Evolutionary conservation across 1,140 invertebrate genomes (phyloP).

Genomic region (Drosophila varians): DNA sequence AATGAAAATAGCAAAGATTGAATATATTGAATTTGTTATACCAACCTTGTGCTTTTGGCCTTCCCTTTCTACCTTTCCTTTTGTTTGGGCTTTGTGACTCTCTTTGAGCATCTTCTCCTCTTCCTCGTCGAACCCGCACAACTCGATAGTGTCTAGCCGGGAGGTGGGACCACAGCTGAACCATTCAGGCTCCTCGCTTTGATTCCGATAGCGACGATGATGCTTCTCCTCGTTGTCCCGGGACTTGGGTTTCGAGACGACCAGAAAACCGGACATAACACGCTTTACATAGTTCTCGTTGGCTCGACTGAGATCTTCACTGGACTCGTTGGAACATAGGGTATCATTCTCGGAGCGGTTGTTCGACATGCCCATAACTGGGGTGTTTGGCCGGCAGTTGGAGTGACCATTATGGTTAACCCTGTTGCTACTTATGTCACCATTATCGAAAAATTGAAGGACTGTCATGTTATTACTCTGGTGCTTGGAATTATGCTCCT

Average conservation of each 20-base stretch:
- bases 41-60: conserved; percentile 53
- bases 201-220: conserved; percentile 66
- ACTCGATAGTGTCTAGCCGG: conserved; percentile 74
- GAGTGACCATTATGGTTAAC: conserved; percentile 17
- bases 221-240: conserved; percentile 66
- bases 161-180: conserved; percentile 81
- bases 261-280: conserved; percentile 75
- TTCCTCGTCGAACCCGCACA: conserved; percentile 79
- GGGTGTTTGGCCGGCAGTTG: conserved; percentile 57
- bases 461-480: conserved; percentile 46
- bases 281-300: conserved; percentile 81
- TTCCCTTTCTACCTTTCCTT: conserved; percentile 23
- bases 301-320: conserved; percentile 57
- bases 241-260: conserved; percentile 74
- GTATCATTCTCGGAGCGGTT: conserved; percentile 62
- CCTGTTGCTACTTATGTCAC: conserved; percentile 41
- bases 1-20: not conserved
- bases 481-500: conserved; percentile 37
- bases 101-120: conserved; percentile 61
- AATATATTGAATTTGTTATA: not conserved
- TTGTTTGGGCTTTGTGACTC: conserved; percentile 1
- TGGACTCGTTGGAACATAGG: conserved; percentile 59
- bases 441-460: conserved; percentile 64
- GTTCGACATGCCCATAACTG: conserved; percentile 59
- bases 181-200: conserved; percentile 77